Conservation (phyloP, 2,113 vertebrate species). For the Mystacornis crossleyi region DNA sequence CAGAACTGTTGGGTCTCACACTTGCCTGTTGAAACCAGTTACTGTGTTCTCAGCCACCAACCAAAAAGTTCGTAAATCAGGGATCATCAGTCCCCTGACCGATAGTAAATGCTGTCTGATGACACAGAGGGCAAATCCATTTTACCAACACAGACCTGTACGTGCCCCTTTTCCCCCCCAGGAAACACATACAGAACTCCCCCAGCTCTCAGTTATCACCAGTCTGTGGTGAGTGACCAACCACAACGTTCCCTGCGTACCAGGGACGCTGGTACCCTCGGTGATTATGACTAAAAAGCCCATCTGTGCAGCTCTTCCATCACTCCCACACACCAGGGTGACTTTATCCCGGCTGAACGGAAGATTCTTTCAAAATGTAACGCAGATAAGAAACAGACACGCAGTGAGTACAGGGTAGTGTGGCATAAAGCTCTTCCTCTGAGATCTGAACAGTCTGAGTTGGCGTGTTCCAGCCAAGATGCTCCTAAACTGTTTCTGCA, state of each 20-base stretch:
- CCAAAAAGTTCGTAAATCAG: neutral
- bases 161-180: neutral
- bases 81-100: neutral
- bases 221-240: neutral
- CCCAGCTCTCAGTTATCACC: neutral
- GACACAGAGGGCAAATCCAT: neutral
- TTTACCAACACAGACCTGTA: neutral
- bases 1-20: neutral
- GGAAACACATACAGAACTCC: neutral
- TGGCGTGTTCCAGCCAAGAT: neutral
- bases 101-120: neutral
- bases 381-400: neutral
- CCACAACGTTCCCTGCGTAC: neutral
- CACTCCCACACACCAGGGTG: slow-evolving; percentile 21
- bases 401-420: neutral
- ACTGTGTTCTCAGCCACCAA: neutral
- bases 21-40: neutral
- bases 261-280: neutral
- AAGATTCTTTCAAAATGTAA: slow-evolving; percentile 9
- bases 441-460: neutral
- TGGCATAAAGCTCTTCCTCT: slow-evolving; percentile 3
- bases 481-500: neutral
- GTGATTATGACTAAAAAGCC: neutral
- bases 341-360: neutral
- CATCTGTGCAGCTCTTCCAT: slow-evolving; percentile 36